Evolutionary conservation across 2,113 vertebrate genomes (phyloP), one percentile per base, ranked within the genome.

Genomic region (Petroica traversi): DNA sequence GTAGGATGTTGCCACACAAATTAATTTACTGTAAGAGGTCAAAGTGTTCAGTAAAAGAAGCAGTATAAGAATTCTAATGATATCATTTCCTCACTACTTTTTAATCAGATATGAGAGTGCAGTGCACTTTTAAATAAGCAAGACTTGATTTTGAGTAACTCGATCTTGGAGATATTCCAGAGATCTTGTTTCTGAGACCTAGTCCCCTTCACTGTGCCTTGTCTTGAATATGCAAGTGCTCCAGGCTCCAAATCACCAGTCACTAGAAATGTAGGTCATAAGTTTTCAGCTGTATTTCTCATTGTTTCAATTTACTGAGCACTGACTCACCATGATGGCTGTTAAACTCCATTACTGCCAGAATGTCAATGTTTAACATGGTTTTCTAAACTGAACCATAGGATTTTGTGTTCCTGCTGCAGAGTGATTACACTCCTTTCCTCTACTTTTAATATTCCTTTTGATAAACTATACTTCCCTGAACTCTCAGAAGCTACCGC

Each of bases 391-490:
- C 40, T 28, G 62, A 96, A 92, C 41, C 36, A 28, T 68, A 69
- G 43, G 88, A 96, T 94, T 93, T 64, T 78, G 29, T 81, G 33
- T 89, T 97, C 40, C 79, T 83, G 74, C 25, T 41, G 40, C n/a
- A 87, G 40, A 87, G 28, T 41, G 64, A 93, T 71, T 94, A 29
- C 62, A 90, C 57, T 91, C 17, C 24, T 90, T 94, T 68, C 51
- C 36, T 95, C 78, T 93, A 14, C 31, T 93, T 94, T 95, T 92
- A 97, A 86, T 79, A 96, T 77, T 93, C 43, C 66, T 40, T 97
- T 94, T 96, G 72, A 89, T 94, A 85, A 94, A 94, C 74, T 77
- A 81, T 68, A 75, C 78, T 85, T 88, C 40, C 57, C 31, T 94
- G 59, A 73, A 91, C 38, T 57, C 68, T 95, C 54, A 85, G 82